Base-by-base conservation (phyloP, 2,888 invertebrate genomes). In the Epinotia brunnichana region DNA sequence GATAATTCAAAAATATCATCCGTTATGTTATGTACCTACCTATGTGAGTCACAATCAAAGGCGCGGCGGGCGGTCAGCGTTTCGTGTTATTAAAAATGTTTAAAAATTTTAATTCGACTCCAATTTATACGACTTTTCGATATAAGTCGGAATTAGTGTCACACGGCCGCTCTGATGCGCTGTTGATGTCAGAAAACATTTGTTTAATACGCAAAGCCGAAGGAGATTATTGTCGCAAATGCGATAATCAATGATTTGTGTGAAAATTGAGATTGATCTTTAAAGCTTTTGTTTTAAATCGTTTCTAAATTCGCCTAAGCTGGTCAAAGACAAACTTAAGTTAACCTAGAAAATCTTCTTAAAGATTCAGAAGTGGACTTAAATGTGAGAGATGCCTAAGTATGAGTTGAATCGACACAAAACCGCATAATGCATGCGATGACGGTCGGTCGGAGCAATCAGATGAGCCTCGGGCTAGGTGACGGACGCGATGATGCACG, bases 71-170 rank as follows among this genome's bases (percentile, higher is more conserved):
- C 77, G 81, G 82, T 79, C 79, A 78, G 82, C 79, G 83, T 85
- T 86, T 85, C 79, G 81, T 78, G 81, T 86, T 87, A 86, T 88
- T 87, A 86, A 87, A 86, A 86, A 85, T 82, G 81, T 82, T 85
- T 87, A 83, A 84, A 88, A 85, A 85, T 85, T 85, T 88, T 89
- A 90, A 90, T 90, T 89, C 87, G 85, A 84, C 81, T 84, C 83
- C 85, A 88, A 91, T 88, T 90, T 89, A 89, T 89, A 88, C 82
- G 87, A 87, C 85, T 86, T 87, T 89, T 81, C 84, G 83, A 86
- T 86, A 83, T 91, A 90, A 90, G 89, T 87, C 85, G 83, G 87
- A 90, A 87, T 93, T 91, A 93, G 85, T 90, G 92, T 91, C 90
- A 87, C 82, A 85, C 60, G 85, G 83, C 83, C 81, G 82, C 81